Percentiles rank a stretch among this genome's conserved stretches.
Conservation (phyloP, 2,113 vertebrate genomes). For the Loxodonta africana region DNA sequence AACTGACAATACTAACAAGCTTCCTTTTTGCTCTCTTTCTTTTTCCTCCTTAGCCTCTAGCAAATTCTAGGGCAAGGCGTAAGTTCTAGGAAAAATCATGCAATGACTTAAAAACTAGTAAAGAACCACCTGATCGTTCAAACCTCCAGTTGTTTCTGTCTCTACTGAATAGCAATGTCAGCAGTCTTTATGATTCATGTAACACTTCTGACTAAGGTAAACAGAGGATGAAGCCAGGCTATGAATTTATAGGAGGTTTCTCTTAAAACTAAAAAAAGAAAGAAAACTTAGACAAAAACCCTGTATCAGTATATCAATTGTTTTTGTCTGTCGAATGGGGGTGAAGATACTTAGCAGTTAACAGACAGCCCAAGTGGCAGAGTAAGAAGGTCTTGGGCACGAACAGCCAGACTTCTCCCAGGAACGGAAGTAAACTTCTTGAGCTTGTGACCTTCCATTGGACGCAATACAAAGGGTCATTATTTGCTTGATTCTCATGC, state of each 20-base stretch:
- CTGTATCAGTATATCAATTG: background rate
- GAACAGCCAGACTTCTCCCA: conserved; percentile 61
- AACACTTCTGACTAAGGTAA: background rate
- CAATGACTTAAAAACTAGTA: background rate
- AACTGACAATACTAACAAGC: background rate
- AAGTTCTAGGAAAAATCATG: too few relatives aligned
- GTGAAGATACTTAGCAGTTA: conserved; percentile 2
- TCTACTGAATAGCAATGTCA: background rate
- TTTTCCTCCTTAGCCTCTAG: background rate
- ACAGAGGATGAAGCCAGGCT: background rate
- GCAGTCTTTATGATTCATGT: background rate
- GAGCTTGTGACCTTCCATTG: conserved; percentile 73
- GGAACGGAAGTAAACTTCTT: conserved; percentile 79
- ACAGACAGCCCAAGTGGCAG: background rate
- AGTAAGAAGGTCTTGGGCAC: background rate
- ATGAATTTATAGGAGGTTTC: background rate
- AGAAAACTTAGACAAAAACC: background rate
- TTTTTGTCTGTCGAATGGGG: conserved; percentile 48
- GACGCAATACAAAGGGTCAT: conserved; percentile 81
- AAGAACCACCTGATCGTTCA: background rate
- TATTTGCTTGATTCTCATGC: conserved; percentile 87
- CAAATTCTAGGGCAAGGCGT: background rate
- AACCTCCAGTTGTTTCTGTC: background rate
- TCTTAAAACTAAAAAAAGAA: background rate
- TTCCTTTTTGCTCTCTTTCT: background rate